These are phyloP conservation scores for human (Homo sapiens) DNA, from an alignment of 2,113 vertebrate species.

Conservation along the genomic window DNA sequence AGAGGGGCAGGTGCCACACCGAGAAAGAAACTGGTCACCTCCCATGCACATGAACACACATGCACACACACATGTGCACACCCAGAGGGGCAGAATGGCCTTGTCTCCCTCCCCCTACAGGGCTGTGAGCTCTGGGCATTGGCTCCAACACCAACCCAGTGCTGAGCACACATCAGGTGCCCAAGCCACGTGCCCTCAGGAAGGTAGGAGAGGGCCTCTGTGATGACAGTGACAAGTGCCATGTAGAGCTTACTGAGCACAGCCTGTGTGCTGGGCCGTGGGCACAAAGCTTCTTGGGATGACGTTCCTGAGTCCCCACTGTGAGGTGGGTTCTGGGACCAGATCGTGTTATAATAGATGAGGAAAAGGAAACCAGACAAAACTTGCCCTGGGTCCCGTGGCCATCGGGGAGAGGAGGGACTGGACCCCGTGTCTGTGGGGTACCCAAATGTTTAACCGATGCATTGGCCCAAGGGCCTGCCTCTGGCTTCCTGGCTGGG, in stretches of 20 bases:
- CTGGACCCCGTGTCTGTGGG: not conserved
- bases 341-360: not conserved
- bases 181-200: not conserved
- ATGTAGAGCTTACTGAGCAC: not conserved
- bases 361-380: not conserved
- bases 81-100: accelerated
- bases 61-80: too few species aligned
- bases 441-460: accelerated
- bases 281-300: not conserved
- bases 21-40: not conserved
- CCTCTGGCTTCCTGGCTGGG: accelerated
- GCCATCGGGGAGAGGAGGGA: not conserved
- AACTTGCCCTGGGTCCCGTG: not conserved
- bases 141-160: not conserved
- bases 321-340: not conserved
- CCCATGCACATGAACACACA: accelerated
- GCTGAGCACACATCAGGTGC: not conserved
- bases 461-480: accelerated
- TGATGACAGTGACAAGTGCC: not conserved
- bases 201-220: too few species aligned
- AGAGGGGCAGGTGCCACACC: not conserved
- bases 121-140: not conserved
- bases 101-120: accelerated
- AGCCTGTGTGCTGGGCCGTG: not conserved
- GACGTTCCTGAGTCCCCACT: not conserved